Conservation (phyloP, 2,113 vertebrate species). For the Platichthys stellatus region DNA sequence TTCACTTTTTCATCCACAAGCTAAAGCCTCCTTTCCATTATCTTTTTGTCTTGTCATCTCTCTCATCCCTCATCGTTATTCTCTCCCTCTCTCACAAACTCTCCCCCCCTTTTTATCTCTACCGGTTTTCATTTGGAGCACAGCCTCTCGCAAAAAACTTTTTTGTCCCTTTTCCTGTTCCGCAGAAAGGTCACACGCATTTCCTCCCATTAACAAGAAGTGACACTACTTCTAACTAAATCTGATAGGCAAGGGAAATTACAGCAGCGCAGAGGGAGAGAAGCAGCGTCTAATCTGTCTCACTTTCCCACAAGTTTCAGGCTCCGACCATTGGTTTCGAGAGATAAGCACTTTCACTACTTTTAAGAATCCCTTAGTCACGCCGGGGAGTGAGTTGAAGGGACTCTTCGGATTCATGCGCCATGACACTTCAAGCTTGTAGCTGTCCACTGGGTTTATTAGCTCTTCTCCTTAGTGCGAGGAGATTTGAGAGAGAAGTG, state of each 20-base stretch:
- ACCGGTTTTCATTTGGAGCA: background rate
- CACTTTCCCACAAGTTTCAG: constrained; percentile 34
- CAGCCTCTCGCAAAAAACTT: too few species aligned
- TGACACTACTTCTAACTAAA: constrained; percentile 24
- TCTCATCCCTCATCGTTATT: too few species aligned
- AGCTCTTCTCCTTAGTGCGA: constrained; percentile 29
- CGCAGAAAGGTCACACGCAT: constrained; percentile 23
- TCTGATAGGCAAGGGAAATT: constrained; percentile 39
- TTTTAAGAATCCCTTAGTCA: constrained; percentile 55
- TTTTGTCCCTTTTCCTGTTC: background rate
- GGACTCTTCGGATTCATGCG: constrained; percentile 38
- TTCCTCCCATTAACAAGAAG: constrained; percentile 46
- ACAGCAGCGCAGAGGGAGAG: constrained; percentile 7
- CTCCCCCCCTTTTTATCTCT: background rate
- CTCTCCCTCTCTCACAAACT: background rate
- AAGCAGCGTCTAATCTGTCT: constrained; percentile 53
- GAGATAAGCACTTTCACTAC: constrained; percentile 62
- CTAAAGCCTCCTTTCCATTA: too few species aligned
- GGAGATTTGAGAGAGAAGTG: constrained; percentile 47
- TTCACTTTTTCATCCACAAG: background rate
- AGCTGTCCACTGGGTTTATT: constrained; percentile 64
- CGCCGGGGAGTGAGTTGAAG: constrained; percentile 38
- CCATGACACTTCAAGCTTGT: constrained; percentile 62
- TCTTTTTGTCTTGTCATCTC: background rate
- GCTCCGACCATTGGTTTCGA: constrained; percentile 38